phyloP scores from a whole-genome alignment of 2,113 vertebrate genomes.

The Laticauda colubrina region DNA sequence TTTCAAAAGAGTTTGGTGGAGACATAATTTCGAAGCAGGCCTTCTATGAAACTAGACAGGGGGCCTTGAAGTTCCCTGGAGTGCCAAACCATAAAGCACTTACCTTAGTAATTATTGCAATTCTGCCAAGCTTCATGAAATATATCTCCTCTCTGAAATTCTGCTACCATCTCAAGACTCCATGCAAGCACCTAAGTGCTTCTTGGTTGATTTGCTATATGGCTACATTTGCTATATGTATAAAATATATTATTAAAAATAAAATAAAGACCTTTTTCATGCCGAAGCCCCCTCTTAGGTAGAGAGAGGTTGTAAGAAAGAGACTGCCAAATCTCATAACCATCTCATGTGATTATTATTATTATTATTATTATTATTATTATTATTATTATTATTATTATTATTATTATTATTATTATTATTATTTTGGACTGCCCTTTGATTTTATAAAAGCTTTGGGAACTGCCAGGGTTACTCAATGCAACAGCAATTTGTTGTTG shows the following conservation, averaged over 20 bases:
- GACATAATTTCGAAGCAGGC: neutral
- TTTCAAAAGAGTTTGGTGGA: neutral
- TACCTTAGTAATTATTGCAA: neutral
- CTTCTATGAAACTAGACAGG: neutral
- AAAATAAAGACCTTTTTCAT: neutral
- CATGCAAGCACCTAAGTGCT: neutral
- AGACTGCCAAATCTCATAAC: neutral
- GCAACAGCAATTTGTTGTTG: neutral
- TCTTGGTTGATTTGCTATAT: neutral
- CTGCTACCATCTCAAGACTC: neutral
- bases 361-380: neutral
- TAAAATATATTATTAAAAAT: neutral
- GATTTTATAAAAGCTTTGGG: neutral
- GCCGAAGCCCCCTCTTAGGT: neutral
- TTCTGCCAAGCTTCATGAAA: neutral
- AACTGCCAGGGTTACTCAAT: neutral
- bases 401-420: neutral
- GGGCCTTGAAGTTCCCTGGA: neutral
- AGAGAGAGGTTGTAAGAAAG: neutral
- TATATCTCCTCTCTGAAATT: neutral
- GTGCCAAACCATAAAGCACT: slow-evolving; percentile 1
- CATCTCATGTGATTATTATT: neutral
- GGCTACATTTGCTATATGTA: neutral
- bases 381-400: neutral
- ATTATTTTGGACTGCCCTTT: neutral